Evolutionary conservation across 2,797 vertebrate genomes (phyloP), one percentile per base, ranked within the genome.

Genomic region (Novumbra hubbsi): DNA sequence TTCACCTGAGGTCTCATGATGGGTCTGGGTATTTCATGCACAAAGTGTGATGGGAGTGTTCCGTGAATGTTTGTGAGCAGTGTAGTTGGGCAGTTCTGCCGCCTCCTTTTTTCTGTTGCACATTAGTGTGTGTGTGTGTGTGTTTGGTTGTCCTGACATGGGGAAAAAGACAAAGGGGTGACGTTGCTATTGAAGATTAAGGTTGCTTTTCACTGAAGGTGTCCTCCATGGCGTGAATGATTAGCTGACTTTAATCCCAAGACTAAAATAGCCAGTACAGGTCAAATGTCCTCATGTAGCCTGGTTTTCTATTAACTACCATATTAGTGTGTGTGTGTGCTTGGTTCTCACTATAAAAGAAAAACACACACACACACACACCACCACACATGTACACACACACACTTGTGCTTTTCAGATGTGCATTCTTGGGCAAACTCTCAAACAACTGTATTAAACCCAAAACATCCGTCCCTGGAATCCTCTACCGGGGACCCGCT

Each of bases 151-250:
- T 57, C 55, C 65, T 38, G 0, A 57, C 45, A n/a, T 5, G 16
- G 30, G 24, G 16, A 74, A 30, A 76, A 19, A 70, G n/a, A n/a
- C n/a, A 71, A 16, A 74, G 60, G 34, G 21, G 55, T 45, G 1
- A 49, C 21, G 19, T 57, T n/a, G 63, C 6, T 24, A 34, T 72
- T 76, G 68, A 75, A 76, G 73, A 32, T 24, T 6, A 32, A 11
- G 49, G 49, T 12, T 74, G 21, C 66, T 24, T 48, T 64, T 24
- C 49, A 30, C 62, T 71, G 74, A 72, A 76, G 63, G 70, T 38
- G 32, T 64, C 73, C 24, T 66, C 70, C 32, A 19, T n/a, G 24
- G 65, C 70, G 30, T 73, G 70, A 76, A 73, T 70, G 71, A 21
- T 16, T 49, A 49, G 15, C 48, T 16, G n/a, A n/a, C n/a, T n/a